Base-by-base conservation (phyloP, 2,888 invertebrate species). In the Brachypterus glaber region DNA sequence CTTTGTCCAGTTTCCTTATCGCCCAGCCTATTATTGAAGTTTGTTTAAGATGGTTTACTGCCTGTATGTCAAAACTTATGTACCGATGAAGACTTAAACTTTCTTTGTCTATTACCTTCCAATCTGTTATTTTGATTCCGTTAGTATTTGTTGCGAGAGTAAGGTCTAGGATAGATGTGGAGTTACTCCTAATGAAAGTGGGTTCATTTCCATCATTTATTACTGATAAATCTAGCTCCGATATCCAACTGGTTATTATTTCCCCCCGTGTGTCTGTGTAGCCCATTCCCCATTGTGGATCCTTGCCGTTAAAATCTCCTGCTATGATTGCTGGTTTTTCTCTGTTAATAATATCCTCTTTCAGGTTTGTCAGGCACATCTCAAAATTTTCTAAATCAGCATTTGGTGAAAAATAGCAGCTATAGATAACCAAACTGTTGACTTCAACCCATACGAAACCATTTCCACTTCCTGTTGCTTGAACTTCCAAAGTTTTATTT, bases 241-340 rank as follows among this genome's bases (percentile, higher is more conserved):
- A 39, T 1, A 43, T 39, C 38, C 41, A 43, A n/a, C 44, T 40
- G 8, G 37, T 27, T 8, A 43, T 8, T 3, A 33, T 18, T 5
- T 35, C 35, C 1, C 45, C 47, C 30, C 40, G 37, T n/a, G 15
- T 29, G 33, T 43, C 39, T 2, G 35, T 33, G 12, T 3, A 11
- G n/a, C 3, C 2, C 33, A 33, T 17, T 2, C 40, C 46, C 39
- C 41, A 39, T 14, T 43, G 35, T 3, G 37, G 33, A 5, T 39
- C 35, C 25, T 41, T 44, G 3, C 30, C 40, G 13, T 47, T 45
- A n/a, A 45, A 43, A 27, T 46, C 47, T 0, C 41, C 36, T 9
- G 8, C 33, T 14, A 37, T 31, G n/a, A 43, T 17, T 3, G 33
- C 35, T n/a, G n/a, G n/a, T 11, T 33, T 13, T 17, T 29, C 27